These are phyloP conservation scores for Tridacna crocea DNA, from an alignment of 2,888 invertebrate genomes.

Conservation along the genomic window DNA sequence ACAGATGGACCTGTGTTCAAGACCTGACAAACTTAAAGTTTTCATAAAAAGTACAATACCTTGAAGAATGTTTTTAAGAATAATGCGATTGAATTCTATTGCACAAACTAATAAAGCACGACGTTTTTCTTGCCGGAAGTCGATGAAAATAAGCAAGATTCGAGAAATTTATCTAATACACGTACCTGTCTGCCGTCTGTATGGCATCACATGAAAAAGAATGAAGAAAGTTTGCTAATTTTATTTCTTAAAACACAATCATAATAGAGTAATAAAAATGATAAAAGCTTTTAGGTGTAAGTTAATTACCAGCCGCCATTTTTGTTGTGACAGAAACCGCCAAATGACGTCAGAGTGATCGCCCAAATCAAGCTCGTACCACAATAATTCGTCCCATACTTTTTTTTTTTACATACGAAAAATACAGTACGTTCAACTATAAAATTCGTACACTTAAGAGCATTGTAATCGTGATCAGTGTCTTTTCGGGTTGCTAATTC, in stretches of 20 bases:
- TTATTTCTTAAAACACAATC: neutral
- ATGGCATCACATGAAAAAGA: constrained; percentile 19
- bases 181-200: constrained; percentile 26
- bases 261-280: neutral
- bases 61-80: no score
- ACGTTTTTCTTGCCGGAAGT: neutral
- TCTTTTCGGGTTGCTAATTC: no score
- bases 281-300: neutral
- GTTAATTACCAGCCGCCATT: constrained; percentile 68
- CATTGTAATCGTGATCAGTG: no score
- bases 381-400: no score
- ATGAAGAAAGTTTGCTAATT: neutral
- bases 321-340: constrained; percentile 50
- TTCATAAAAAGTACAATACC: no score
- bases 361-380: neutral
- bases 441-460: no score
- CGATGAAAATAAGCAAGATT: neutral
- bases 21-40: no score
- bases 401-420: no score
- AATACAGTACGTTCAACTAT: no score
- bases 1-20: no score
- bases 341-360: constrained; percentile 39
- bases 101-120: neutral
- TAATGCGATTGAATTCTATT: no score
- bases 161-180: neutral